phyloP scores from a whole-genome alignment of 2,888 invertebrate genomes.

The Xestia sexstrigata region DNA sequence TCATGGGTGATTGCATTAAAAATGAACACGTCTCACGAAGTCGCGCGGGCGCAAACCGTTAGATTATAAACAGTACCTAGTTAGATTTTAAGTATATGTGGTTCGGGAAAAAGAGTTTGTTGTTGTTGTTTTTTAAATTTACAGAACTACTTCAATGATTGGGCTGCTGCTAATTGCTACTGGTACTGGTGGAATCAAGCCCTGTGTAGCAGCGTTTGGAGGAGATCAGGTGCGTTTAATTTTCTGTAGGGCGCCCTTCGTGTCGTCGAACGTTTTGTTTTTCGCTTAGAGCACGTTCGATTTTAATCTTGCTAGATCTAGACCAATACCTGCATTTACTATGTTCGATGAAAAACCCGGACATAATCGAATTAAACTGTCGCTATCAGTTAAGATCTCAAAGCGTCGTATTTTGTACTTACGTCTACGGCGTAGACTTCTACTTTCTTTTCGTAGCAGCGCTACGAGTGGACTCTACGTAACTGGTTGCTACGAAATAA shows the following conservation, averaged over 20 bases:
- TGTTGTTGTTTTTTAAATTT: slow-evolving; percentile 56
- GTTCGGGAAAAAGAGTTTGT: neutral
- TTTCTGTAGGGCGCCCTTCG: neutral
- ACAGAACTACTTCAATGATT: slow-evolving; percentile 89
- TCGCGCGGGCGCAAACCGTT: neutral
- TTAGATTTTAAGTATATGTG: neutral
- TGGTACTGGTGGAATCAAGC: slow-evolving; percentile 96
- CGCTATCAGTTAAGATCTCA: neutral
- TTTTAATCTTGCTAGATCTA: neutral
- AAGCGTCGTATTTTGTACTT: neutral
- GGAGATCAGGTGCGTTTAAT: slow-evolving; percentile 92
- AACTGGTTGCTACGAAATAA: neutral
- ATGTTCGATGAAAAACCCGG: neutral
- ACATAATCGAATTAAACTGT: neutral
- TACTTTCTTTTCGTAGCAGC: slow-evolving; percentile 1
- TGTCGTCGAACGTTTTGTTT: neutral
- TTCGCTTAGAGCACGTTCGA: neutral
- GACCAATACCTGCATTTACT: neutral
- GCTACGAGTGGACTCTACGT: neutral
- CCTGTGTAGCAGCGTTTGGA: slow-evolving; percentile 96
- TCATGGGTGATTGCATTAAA: neutral
- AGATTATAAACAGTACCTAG: neutral
- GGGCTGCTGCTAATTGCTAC: slow-evolving; percentile 92
- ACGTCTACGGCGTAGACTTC: slow-evolving; percentile 7
- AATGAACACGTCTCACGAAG: neutral